Conservation (phyloP, 92 coral and sea anemone species). For the Heteractis magnifica region DNA sequence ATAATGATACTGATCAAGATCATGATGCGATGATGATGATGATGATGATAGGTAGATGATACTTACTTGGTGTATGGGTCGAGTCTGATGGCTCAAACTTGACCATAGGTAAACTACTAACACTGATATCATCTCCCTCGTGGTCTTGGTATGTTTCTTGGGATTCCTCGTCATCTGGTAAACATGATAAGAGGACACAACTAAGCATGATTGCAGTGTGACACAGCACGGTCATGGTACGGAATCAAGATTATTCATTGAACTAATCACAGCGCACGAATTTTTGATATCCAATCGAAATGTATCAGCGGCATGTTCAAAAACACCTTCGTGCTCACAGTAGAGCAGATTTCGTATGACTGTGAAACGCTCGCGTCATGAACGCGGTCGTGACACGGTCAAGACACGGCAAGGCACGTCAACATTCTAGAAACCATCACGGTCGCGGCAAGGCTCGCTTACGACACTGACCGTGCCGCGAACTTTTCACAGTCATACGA, state of each 20-base stretch:
- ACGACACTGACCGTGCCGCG: too few species aligned
- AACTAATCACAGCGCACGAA: background rate
- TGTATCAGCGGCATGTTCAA: background rate
- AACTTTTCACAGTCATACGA: too few species aligned
- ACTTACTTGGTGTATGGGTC: slow-evolving; percentile 20
- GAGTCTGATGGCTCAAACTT: slow-evolving; percentile 56
- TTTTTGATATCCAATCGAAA: background rate
- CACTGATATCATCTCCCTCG: slow-evolving; percentile 52
- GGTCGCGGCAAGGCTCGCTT: too few species aligned
- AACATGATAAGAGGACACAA: background rate
- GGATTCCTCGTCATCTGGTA: slow-evolving; percentile 20
- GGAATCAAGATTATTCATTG: background rate
- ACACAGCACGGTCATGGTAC: too few species aligned
- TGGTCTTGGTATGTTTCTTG: slow-evolving; percentile 55
- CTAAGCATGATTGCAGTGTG: background rate
- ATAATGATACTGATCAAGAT: background rate
- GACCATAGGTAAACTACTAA: slow-evolving; percentile 51
- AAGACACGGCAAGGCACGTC: too few species aligned
- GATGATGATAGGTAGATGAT: background rate
- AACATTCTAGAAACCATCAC: too few species aligned
- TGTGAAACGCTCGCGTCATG: too few species aligned
- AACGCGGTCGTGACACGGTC: too few species aligned
- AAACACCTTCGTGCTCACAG: background rate
- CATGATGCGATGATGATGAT: background rate
- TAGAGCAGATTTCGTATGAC: too few species aligned